Evolutionary conservation across 2,113 vertebrate genomes (phyloP).

Genomic region (Acinonyx jubatus): DNA sequence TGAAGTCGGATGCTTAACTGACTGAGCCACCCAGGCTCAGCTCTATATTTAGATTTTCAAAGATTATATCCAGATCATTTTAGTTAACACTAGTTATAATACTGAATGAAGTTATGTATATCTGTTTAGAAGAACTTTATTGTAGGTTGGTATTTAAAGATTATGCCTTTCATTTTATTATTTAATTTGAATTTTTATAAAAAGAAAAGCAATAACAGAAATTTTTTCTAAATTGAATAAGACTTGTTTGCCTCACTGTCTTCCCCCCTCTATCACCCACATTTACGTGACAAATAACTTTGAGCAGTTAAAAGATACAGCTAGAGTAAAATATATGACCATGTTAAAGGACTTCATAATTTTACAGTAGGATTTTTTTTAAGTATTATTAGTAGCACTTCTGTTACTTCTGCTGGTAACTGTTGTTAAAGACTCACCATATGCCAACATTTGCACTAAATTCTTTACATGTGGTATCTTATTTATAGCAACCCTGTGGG

Average conservation of each 20-base stretch:
- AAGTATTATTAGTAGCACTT: neutral
- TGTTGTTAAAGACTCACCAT: neutral
- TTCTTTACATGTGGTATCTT: neutral
- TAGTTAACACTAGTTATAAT: neutral
- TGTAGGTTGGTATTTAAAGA: neutral
- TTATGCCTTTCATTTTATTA: neutral
- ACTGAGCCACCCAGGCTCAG: no score
- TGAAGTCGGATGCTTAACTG: no score
- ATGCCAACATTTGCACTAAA: neutral
- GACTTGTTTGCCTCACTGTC: neutral
- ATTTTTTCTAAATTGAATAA: neutral
- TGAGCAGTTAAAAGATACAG: neutral
- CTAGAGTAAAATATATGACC: neutral
- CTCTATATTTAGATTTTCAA: neutral
- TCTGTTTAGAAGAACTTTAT: neutral
- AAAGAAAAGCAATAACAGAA: neutral
- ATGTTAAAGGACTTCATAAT: neutral
- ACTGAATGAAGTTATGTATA: neutral
- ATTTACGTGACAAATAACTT: slow-evolving; percentile 16
- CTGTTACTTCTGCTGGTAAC: neutral
- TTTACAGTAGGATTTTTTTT: neutral
- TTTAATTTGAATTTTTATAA: slow-evolving; percentile 36
- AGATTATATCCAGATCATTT: neutral
- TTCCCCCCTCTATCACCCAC: neutral
- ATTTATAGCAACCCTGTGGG: neutral